These are phyloP conservation scores for Eupithecia dodoneata DNA, from an alignment of 2,888 invertebrate genomes.

Conservation along the genomic window DNA sequence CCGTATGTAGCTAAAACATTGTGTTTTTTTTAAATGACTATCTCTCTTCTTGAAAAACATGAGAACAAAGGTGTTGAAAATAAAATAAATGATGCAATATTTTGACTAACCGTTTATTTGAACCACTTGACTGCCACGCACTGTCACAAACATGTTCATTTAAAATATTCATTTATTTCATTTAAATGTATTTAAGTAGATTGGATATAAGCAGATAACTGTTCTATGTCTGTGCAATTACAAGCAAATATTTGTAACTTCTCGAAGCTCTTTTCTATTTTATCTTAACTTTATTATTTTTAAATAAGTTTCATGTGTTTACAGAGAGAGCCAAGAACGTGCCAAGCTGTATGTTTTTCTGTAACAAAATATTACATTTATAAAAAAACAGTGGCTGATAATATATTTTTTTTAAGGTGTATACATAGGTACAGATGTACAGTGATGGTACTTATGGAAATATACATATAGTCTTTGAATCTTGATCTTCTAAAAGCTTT, in stretches of 20 bases:
- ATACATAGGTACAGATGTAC: too few species aligned
- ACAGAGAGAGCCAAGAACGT: constrained; percentile 22
- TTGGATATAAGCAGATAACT: constrained; percentile 39
- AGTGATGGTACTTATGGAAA: too few species aligned
- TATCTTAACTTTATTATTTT: constrained; percentile 32
- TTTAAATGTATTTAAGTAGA: constrained; percentile 34
- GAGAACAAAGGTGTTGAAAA: constrained; percentile 29
- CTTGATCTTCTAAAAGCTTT: too few species aligned
- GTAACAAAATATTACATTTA: not conserved
- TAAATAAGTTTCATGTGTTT: constrained; percentile 26
- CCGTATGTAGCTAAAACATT: too few species aligned
- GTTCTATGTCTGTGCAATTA: constrained; percentile 40
- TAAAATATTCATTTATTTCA: constrained; percentile 41
- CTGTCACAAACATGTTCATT: constrained; percentile 34
- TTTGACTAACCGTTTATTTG: constrained; percentile 80
- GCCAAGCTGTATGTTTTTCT: constrained; percentile 4
- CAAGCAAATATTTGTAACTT: constrained; percentile 48
- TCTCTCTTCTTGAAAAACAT: too few species aligned
- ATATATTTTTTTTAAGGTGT: too few species aligned
- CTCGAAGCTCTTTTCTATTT: constrained; percentile 54
- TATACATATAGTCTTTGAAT: too few species aligned
- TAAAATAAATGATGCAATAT: constrained; percentile 51
- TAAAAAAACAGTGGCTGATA: not conserved
- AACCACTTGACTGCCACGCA: constrained; percentile 65
- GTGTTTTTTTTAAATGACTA: too few species aligned